Base-by-base conservation (phyloP, 1,140 invertebrate species). In the Lasioglossum albipes region DNA sequence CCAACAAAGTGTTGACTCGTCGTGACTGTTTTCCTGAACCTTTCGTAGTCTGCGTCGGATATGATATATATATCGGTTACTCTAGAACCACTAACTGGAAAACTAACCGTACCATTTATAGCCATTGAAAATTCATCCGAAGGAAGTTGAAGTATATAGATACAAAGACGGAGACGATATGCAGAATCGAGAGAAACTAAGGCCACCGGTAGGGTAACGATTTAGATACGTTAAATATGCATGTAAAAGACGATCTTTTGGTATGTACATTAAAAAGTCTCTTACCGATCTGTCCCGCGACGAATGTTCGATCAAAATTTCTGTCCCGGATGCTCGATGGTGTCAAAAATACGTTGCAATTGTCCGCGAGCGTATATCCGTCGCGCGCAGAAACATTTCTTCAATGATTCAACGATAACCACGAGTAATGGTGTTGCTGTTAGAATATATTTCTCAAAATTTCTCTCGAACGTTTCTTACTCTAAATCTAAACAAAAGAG, bases 251-350 rank as follows among this genome's bases (percentile, higher is more conserved):
- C 54, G 73, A 68, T 80, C 73, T 69, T 36, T 75, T 80, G 64
- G 73, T 80, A 80, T 80, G 79, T 80, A 80, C 79, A 80, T 80
- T 80, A 80, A 75, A 75, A 80, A 80, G 41, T 62, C 73, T 80
- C n/a, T 75, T 0, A 80, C 52, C 7, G 72, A 62, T 68, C 49
- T 75, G 57, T 80, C 61, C 22, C 52, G 57, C 73, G 79, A 75
- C 75, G 69, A 74, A 57, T 68, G 65, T 74, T 74, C 64, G 73
- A 80, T 80, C 45, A 69, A 75, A 75, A 75, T n/a, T 54, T 59
- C 18, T 62, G 42, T n/a, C 54, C 67, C 66, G 49, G 45, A 59
- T 52, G 64, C 64, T 62, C 73, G 57, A 62, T 52, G 72, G 62
- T 80, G 79, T 75, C 65, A 75, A 75, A 75, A 80, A 80, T 80